Conservation (phyloP, 2,797 vertebrate species). For the Hirundo rustica region DNA sequence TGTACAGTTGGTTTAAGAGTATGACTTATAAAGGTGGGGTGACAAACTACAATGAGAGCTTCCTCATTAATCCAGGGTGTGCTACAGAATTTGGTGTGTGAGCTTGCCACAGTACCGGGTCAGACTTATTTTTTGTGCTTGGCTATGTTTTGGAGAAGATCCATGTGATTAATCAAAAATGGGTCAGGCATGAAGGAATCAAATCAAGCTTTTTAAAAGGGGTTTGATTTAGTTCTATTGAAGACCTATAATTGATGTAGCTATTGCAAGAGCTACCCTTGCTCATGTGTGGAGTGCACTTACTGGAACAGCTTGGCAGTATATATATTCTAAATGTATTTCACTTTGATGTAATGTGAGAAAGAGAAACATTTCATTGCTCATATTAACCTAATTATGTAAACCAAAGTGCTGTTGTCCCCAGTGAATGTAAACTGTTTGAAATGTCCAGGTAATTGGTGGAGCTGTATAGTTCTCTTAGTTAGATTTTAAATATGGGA, state of each 20-base stretch:
- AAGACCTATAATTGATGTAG: neutral
- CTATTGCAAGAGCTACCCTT: neutral
- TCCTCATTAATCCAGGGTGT: neutral
- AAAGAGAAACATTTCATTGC: conserved; percentile 46
- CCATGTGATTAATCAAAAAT: neutral
- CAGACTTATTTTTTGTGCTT: neutral
- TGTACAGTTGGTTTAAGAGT: neutral
- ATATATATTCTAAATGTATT: conserved; percentile 34
- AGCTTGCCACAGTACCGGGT: neutral
- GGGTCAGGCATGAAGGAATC: conserved; percentile 41
- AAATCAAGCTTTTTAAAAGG: conserved; percentile 23
- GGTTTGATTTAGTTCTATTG: neutral
- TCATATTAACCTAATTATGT: conserved; percentile 48
- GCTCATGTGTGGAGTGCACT: neutral
- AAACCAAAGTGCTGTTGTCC: conserved; percentile 64
- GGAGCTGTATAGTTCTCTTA: conserved; percentile 45
- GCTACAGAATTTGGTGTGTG: neutral
- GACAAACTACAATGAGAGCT: neutral
- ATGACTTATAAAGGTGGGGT: neutral
- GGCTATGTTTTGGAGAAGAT: conserved; percentile 20
- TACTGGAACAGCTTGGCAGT: conserved; percentile 7
- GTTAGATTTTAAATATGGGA: conserved; percentile 7
- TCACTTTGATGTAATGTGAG: conserved; percentile 29
- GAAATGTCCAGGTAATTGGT: conserved; percentile 38
- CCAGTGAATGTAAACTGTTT: conserved; percentile 62